A percentile compares a stretch with the other conserved stretches of the same genome.
Conservation (phyloP, 2,888 invertebrate genomes). For the Anagyrus pseudococci region DNA sequence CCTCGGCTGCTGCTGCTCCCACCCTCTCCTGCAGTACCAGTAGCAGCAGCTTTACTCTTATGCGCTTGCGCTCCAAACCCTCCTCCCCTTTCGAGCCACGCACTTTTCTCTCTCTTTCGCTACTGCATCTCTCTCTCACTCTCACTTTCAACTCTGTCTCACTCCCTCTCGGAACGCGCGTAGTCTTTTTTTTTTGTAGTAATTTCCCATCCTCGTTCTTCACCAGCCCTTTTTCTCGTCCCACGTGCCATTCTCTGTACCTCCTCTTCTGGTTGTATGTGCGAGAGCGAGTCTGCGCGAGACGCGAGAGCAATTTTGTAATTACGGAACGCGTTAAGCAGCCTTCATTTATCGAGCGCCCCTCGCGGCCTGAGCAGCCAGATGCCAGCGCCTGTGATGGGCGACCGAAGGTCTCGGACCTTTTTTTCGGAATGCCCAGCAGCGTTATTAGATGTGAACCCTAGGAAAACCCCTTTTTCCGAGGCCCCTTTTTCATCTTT, state of each 20-base stretch:
- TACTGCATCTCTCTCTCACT: not conserved
- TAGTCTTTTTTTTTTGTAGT: slow-evolving; percentile 19
- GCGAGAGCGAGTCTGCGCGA: slow-evolving; percentile 26
- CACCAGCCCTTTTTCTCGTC: not conserved
- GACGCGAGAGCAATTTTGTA: slow-evolving; percentile 48
- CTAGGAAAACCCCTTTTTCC: too few species aligned
- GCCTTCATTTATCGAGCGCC: slow-evolving; percentile 39
- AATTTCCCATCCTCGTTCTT: slow-evolving; percentile 22
- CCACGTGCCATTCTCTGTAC: slow-evolving; percentile 9
- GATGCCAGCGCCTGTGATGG: too few species aligned
- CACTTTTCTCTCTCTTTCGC: slow-evolving; percentile 25
- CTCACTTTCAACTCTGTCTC: slow-evolving; percentile 10
- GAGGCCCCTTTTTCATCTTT: too few species aligned
- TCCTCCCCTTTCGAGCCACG: slow-evolving; percentile 6
- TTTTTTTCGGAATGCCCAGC: too few species aligned
- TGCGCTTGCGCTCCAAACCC: slow-evolving; percentile 16
- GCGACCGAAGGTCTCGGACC: too few species aligned
- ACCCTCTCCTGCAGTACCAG: slow-evolving; percentile 2
- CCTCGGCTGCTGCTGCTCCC: slow-evolving; percentile 13
- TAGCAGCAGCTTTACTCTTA: slow-evolving; percentile 12
- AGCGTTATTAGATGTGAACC: too few species aligned
- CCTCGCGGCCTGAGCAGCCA: too few species aligned
- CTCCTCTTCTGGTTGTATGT: not conserved
- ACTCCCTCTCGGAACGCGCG: slow-evolving; percentile 2
- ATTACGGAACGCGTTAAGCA: slow-evolving; percentile 45